phyloP scores from a whole-genome alignment of 2,888 invertebrate species.

The Nomada goodeniana region DNA sequence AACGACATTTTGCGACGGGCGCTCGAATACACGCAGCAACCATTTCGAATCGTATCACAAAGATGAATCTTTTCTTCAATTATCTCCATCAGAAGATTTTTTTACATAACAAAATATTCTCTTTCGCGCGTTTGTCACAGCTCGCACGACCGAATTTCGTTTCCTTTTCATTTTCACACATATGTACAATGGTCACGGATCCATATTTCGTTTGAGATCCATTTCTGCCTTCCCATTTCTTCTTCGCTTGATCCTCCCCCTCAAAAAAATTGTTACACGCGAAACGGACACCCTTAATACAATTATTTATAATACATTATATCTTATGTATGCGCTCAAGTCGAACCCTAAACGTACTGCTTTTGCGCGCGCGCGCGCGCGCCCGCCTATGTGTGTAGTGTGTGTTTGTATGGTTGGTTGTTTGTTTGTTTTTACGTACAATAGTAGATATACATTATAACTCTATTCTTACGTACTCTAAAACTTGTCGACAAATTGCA shows the following conservation, averaged over 20 bases:
- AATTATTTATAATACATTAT: constrained; percentile 52
- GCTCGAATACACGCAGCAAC: constrained; percentile 23
- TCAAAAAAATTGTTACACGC: constrained; percentile 4
- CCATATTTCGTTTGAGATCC: constrained; percentile 7
- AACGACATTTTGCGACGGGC: constrained; percentile 11
- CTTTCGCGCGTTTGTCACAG: constrained; percentile 30
- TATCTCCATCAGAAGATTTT: neutral
- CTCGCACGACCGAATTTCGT: constrained; percentile 47
- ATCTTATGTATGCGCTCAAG: constrained; percentile 53
- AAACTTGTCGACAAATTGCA: constrained; percentile 62
- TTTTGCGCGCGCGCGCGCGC: constrained; percentile 56
- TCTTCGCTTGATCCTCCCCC: constrained; percentile 49
- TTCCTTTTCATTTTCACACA: constrained; percentile 13
- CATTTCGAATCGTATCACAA: constrained; percentile 12
- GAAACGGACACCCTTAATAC: constrained; percentile 53
- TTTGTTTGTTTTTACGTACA: constrained; percentile 45
- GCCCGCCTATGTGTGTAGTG: constrained; percentile 54
- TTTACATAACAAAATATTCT: constrained; percentile 75
- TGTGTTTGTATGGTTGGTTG: constrained; percentile 55
- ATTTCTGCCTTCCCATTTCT: constrained; percentile 34
- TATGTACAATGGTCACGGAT: constrained; percentile 58
- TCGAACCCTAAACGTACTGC: constrained; percentile 67
- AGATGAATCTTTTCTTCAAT: constrained; percentile 6
- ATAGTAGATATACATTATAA: constrained; percentile 60
- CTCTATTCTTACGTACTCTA: constrained; percentile 63